Percentiles rank a stretch among this genome's conserved stretches.
These are phyloP conservation scores for Seira sanloemensis DNA, from an alignment of 2,888 invertebrate genomes.

Conservation along the genomic window DNA sequence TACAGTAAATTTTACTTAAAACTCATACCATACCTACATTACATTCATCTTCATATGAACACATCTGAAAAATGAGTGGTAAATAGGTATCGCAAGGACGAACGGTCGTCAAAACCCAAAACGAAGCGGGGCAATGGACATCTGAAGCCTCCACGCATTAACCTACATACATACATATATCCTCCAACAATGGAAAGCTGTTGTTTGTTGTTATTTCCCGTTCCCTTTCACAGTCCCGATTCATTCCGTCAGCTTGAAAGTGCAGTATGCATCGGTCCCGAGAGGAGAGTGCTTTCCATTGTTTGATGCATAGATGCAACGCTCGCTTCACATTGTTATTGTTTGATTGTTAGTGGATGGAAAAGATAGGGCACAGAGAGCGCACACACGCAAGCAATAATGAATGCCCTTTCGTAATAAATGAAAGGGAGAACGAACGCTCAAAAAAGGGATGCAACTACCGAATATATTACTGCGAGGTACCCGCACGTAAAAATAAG, in stretches of 20 bases:
- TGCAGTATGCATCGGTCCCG: background rate
- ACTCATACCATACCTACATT: too few relatives aligned
- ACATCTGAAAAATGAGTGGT: too few relatives aligned
- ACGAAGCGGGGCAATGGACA: too few relatives aligned
- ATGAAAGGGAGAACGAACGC: slow-evolving; percentile 28
- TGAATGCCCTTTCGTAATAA: background rate
- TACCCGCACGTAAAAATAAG: slow-evolving; percentile 10
- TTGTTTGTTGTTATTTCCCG: background rate
- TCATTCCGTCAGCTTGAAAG: background rate
- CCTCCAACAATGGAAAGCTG: background rate
- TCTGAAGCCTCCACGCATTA: background rate
- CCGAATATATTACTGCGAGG: background rate
- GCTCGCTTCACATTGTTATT: background rate
- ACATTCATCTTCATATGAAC: too few relatives aligned
- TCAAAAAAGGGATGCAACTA: background rate
- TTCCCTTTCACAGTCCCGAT: background rate
- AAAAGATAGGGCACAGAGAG: background rate
- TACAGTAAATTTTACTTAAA: background rate
- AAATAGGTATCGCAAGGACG: background rate
- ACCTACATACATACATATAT: too few relatives aligned
- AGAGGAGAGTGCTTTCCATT: background rate
- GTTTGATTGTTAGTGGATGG: background rate
- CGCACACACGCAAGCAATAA: background rate
- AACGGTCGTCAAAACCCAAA: background rate
- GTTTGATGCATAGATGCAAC: background rate